Conservation (phyloP, 1,140 invertebrate species). For the Leptestheria dahalacensis region DNA sequence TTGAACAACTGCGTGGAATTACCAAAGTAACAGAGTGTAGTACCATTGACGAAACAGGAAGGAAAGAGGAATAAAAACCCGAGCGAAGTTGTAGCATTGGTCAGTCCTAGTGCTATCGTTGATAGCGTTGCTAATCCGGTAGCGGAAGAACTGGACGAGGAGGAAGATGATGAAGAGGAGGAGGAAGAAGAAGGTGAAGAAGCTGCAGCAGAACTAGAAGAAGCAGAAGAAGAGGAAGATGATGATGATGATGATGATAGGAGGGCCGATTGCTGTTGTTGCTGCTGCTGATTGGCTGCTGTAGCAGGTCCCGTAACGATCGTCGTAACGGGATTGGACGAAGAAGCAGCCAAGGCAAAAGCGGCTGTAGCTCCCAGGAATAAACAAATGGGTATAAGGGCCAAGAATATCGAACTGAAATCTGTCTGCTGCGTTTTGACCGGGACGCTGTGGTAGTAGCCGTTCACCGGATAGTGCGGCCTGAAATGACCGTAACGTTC, state of each 20-base stretch:
- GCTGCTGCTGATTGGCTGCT: constrained; percentile 1
- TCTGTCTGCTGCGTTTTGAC: too few relatives aligned
- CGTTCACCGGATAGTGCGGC: too few relatives aligned
- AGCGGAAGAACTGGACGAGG: neutral
- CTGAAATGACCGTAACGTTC: too few relatives aligned
- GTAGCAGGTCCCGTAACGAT: neutral
- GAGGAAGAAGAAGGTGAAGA: neutral
- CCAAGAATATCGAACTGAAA: constrained; percentile 13
- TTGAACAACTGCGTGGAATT: too few relatives aligned
- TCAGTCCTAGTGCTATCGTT: neutral
- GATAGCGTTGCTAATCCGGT: neutral
- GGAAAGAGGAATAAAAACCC: neutral
- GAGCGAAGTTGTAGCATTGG: too few relatives aligned
- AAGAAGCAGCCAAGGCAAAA: constrained; percentile 5
- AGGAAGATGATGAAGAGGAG: neutral
- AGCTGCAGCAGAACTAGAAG: neutral
- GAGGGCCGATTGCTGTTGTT: neutral
- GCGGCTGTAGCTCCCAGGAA: constrained; percentile 8
- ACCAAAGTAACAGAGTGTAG: too few relatives aligned
- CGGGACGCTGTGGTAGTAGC: neutral
- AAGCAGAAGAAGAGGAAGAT: neutral
- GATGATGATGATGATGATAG: neutral
- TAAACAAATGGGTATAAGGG: constrained; percentile 9
- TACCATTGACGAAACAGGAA: neutral
- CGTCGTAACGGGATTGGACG: neutral